Conservation (phyloP, 2,888 invertebrate species). For the Pharmacophagus antenor region DNA sequence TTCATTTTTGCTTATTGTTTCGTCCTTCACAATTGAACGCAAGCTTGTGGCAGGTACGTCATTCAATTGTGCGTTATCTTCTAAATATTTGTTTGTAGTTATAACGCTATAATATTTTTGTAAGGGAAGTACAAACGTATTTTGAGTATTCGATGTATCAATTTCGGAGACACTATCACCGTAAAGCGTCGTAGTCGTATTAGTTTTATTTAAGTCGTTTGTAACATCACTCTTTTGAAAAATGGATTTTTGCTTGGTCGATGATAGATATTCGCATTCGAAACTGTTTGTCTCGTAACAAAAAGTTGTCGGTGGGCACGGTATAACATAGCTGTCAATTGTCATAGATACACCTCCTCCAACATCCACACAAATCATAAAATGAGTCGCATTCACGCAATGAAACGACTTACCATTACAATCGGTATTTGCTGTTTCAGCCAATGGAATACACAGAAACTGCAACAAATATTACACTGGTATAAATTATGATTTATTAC, state of each 20-base stretch:
- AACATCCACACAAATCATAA: conserved; percentile 74
- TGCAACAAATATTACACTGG: conserved; percentile 43
- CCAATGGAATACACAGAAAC: conserved; percentile 48
- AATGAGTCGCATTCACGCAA: conserved; percentile 71
- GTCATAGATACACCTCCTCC: conserved; percentile 65
- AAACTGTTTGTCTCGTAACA: conserved; percentile 56
- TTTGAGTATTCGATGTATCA: neutral
- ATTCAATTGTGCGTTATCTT: neutral
- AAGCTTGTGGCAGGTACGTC: neutral
- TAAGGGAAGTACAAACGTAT: conserved; percentile 3
- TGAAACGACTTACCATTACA: conserved; percentile 73
- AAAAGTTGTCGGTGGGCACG: conserved; percentile 60
- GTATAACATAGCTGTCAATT: conserved; percentile 61
- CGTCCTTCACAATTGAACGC: neutral
- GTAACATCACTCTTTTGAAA: conserved; percentile 14
- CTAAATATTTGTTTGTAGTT: conserved; percentile 1
- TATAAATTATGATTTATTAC: neutral
- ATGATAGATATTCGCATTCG: conserved; percentile 62
- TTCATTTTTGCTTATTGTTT: neutral
- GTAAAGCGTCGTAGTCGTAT: conserved; percentile 3
- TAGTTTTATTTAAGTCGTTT: conserved; percentile 1
- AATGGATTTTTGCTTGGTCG: conserved; percentile 38
- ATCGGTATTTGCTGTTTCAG: conserved; percentile 54
- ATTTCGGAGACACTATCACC: neutral
- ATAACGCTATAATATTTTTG: conserved; percentile 8